These are phyloP conservation scores for Drosophila nebulosa DNA, from an alignment of 1,140 invertebrate genomes.

Conservation along the genomic window DNA sequence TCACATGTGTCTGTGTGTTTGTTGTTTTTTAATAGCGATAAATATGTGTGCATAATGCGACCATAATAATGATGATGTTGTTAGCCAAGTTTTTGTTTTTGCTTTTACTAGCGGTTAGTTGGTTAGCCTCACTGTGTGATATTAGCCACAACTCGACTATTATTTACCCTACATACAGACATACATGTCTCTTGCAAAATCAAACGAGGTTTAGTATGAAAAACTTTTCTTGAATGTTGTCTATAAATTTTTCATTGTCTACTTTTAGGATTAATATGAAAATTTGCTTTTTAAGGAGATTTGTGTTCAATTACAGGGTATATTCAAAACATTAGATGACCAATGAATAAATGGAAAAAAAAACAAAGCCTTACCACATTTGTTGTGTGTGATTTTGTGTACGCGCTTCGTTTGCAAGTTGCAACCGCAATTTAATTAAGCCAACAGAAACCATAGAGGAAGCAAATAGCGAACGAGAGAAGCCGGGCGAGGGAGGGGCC, in stretches of 20 bases:
- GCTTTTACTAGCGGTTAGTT: neutral
- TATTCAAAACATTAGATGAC: neutral
- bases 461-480: neutral
- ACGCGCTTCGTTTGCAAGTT: conserved; percentile 75
- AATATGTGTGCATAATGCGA: conserved; percentile 42
- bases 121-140: neutral
- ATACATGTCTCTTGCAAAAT: no score
- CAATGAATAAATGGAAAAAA: neutral
- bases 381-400: conserved; percentile 69
- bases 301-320: neutral
- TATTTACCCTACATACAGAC: neutral
- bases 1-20: neutral
- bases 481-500: neutral
- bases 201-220: no score
- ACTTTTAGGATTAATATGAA: neutral
- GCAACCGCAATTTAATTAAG: conserved; percentile 78
- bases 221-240: no score
- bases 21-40: conserved; percentile 17
- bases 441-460: conserved; percentile 61
- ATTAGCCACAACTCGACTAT: neutral
- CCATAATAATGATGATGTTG: conserved; percentile 55
- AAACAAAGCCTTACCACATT: conserved; percentile 6
- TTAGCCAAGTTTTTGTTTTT: conserved; percentile 26
- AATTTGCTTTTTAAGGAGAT: neutral
- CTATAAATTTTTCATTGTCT: neutral